Conservation (phyloP, 2,888 invertebrate genomes). For the Ophioninae sp. region DNA sequence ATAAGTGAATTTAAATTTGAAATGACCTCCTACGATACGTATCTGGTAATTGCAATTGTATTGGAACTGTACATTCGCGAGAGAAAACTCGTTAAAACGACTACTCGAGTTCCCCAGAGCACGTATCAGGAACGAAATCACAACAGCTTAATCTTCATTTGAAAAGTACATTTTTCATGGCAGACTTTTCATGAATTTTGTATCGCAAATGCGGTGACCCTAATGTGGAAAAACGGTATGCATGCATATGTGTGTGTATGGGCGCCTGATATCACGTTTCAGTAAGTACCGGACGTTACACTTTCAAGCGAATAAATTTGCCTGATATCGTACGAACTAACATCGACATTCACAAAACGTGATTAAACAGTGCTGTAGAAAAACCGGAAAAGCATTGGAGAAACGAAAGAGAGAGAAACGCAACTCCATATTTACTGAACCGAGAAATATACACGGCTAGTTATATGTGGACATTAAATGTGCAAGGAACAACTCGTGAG, state of each 20-base stretch:
- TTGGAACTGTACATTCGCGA: not conserved
- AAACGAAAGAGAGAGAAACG: not conserved
- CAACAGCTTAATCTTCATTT: not conserved
- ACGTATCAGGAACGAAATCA: not conserved
- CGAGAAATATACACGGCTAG: not conserved
- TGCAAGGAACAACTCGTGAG: slow-evolving; percentile 2
- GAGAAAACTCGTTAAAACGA: not conserved
- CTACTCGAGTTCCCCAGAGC: not conserved
- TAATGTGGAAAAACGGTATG: not conserved
- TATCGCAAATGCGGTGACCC: not conserved
- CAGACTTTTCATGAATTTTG: not conserved
- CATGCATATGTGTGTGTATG: not conserved
- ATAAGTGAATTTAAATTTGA: not conserved
- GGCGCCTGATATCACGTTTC: not conserved
- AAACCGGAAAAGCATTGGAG: not conserved
- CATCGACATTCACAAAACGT: not conserved
- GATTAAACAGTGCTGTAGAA: not conserved
- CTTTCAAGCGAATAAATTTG: slow-evolving; percentile 13
- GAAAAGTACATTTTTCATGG: not conserved
- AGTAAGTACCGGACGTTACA: slow-evolving; percentile 14
- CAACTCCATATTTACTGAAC: not conserved
- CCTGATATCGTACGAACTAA: not conserved
- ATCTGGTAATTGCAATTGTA: slow-evolving; percentile 1
- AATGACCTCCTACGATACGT: not conserved
- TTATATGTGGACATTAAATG: slow-evolving; percentile 6